These are phyloP conservation scores for Sebastes taczanowskii DNA, from an alignment of 2,797 vertebrate species.

Conservation along the genomic window DNA sequence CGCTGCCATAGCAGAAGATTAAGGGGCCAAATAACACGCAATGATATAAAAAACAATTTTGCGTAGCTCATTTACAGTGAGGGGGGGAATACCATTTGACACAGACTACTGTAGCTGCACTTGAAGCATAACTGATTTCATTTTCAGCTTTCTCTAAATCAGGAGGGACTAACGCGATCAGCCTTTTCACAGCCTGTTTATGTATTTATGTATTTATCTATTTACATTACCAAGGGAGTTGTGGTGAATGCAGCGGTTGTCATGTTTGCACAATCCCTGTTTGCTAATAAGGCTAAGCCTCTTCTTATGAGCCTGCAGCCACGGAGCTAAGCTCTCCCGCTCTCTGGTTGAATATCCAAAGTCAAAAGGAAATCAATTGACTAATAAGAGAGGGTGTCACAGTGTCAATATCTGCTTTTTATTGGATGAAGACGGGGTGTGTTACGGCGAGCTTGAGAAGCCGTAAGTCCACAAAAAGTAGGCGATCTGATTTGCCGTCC, in stretches of 20 bases:
- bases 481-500: not conserved
- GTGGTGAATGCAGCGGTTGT: conserved; percentile 56
- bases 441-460: not conserved
- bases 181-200: conserved; percentile 75
- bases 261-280: conserved; percentile 68
- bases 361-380: conserved; percentile 74
- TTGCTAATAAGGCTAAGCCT: conserved; percentile 78
- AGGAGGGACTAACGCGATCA: conserved; percentile 68
- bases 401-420: conserved; percentile 52
- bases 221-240: conserved; percentile 74
- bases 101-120: conserved; percentile 39
- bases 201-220: conserved; percentile 81
- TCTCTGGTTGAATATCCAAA: conserved; percentile 32
- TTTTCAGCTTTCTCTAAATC: conserved; percentile 67
- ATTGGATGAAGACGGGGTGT: conserved; percentile 21
- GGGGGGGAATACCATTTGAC: conserved; percentile 63
- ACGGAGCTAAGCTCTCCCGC: conserved; percentile 57
- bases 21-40: conserved; percentile 69
- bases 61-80: conserved; percentile 56
- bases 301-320: conserved; percentile 59
- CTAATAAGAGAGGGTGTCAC: conserved; percentile 60
- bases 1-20: conserved; percentile 56
- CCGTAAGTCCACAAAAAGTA: not conserved
- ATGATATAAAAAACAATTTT: conserved; percentile 70
- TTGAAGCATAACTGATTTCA: conserved; percentile 68